Conservation (phyloP, 2,888 invertebrate species). For the Linnaemya tessellans region DNA sequence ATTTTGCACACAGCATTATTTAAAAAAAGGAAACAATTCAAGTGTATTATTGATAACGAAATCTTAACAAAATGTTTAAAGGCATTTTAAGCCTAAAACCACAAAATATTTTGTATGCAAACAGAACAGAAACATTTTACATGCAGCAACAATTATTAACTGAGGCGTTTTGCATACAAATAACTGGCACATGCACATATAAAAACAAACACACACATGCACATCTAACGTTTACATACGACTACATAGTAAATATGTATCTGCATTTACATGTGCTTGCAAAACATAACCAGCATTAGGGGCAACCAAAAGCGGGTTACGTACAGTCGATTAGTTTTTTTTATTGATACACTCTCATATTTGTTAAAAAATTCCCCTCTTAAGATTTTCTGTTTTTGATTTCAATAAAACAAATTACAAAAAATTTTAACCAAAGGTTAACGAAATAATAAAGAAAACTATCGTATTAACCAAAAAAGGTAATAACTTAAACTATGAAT, state of each 20-base stretch:
- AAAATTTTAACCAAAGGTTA: too few species aligned
- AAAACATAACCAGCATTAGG: too few species aligned
- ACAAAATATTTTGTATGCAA: constrained; percentile 34
- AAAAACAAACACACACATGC: constrained; percentile 5
- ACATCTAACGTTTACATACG: background rate
- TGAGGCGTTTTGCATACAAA: constrained; percentile 61
- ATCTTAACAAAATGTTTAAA: constrained; percentile 36
- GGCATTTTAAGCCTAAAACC: constrained; percentile 37
- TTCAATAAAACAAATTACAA: too few species aligned
- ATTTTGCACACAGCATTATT: constrained; percentile 15
- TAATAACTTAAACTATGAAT: too few species aligned
- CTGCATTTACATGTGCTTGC: background rate
- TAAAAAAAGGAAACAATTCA: background rate
- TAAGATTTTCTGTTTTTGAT: too few species aligned
- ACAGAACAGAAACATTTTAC: constrained; percentile 20
- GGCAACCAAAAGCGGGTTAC: too few species aligned
- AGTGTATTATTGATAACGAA: background rate
- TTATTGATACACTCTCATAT: too few species aligned
- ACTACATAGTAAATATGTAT: background rate
- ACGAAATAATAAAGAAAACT: too few species aligned
- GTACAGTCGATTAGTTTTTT: too few species aligned
- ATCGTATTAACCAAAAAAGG: too few species aligned
- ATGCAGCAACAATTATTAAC: constrained; percentile 62
- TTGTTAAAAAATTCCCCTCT: too few species aligned
- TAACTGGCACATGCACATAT: constrained; percentile 24